Evolutionary conservation across 2,888 invertebrate genomes (phyloP), one percentile per base, ranked within the genome.

Genomic region (Melanchra persicariae): DNA sequence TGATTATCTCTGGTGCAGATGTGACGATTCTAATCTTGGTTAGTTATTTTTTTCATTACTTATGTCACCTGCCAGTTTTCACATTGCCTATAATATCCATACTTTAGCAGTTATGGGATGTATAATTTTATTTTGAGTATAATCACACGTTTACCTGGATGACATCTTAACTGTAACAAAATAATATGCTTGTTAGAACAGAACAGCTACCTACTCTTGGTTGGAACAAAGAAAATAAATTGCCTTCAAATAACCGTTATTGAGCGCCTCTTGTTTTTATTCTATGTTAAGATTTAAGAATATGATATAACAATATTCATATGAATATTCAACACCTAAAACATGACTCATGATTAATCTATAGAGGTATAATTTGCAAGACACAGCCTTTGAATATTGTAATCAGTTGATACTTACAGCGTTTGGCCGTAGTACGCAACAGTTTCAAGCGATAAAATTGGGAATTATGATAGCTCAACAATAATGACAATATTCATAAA

Each of bases 401-500:
- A n/a, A n/a, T n/a, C n/a, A n/a, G n/a, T n/a, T n/a, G n/a, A n/a
- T n/a, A n/a, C n/a, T 69, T 51, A 51, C 54, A 49, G 49, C 54
- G n/a, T n/a, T 70, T 19, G 15, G 40, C 60, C 26, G 30, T 54
- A 63, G 37, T 62, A 58, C 40, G 47, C 59, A 58, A 65, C 10
- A 47, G 51, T 34, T 51, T 58, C 6, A 30, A 65, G 22, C 45
- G n/a, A 69, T 82, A 77, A 77, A 71, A 49, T 68, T 24, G 57
- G 65, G 24, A 70, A 74, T 74, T 69, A 68, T 61, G 45, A 64
- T 63, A 61, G 60, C 54, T 68, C 68, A 73, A 77, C 61, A 74
- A 70, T 77, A 70, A 74, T 71, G 60, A 55, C 65, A 63, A 70
- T 66, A 60, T 80, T 66, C 52, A 47, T 77, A 83, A 83, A 77